A percentile compares a stretch with the other conserved stretches of the same genome.
These are phyloP conservation scores for Hyla sarda DNA, from an alignment of 2,113 vertebrate species.

Conservation along the genomic window DNA sequence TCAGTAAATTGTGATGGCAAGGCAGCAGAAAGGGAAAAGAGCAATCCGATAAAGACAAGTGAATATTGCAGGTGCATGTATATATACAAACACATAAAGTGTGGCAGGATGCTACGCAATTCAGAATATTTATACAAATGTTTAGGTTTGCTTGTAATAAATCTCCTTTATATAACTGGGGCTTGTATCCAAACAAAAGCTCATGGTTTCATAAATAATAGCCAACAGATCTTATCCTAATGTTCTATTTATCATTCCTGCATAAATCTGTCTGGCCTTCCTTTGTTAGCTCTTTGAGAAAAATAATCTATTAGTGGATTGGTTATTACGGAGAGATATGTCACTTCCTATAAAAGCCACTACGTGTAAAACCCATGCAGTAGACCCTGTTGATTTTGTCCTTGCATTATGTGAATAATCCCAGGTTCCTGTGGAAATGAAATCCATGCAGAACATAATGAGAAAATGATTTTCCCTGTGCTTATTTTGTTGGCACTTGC, in stretches of 20 bases:
- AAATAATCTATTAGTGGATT: slow-evolving; percentile 43
- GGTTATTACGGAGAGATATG: slow-evolving; percentile 54
- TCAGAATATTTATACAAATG: background rate
- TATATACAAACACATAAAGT: background rate
- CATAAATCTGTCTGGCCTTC: slow-evolving; percentile 51
- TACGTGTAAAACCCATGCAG: slow-evolving; percentile 53
- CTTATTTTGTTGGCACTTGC: slow-evolving; percentile 76
- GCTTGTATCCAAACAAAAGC: background rate
- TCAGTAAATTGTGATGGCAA: background rate
- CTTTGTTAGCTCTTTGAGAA: slow-evolving; percentile 60
- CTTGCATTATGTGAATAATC: slow-evolving; percentile 61
- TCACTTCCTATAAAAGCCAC: slow-evolving; percentile 56
- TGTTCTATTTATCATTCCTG: slow-evolving; percentile 54
- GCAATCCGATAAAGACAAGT: background rate
- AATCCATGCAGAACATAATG: slow-evolving; percentile 55
- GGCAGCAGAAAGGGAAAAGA: background rate
- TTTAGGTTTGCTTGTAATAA: background rate
- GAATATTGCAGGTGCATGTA: background rate
- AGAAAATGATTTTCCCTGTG: slow-evolving; percentile 66
- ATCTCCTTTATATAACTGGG: background rate
- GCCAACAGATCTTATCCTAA: slow-evolving; percentile 55
- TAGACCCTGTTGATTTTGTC: slow-evolving; percentile 62
- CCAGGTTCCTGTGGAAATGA: slow-evolving; percentile 56
- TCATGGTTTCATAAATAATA: slow-evolving; percentile 25
- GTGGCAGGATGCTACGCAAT: background rate